Evolutionary conservation across 2,113 vertebrate species (phyloP), one percentile per base, ranked within the genome.

Genomic region (Pluvianellus socialis): DNA sequence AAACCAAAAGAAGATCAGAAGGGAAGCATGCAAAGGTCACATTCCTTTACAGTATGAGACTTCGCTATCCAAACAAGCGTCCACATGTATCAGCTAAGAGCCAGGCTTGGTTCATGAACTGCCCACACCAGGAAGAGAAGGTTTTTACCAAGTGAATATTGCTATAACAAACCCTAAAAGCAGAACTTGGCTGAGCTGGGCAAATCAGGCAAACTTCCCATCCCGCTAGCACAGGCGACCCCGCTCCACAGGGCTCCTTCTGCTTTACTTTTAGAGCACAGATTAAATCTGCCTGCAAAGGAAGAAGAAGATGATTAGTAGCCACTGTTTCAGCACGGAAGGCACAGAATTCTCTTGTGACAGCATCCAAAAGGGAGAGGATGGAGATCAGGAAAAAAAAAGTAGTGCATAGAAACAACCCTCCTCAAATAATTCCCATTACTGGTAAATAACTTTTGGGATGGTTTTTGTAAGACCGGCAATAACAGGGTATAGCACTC

Each of bases 1-100:
- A 92, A 98, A 97, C 17, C 53, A 50, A 77, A 79, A 94, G 59
- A 71, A 47, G 4, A 95, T 18, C 62, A 88, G 66, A 55, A 93
- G 26, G 16, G 19, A 50, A 75, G 24, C 8, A 73, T 2, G 17
- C 3, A n/a, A 56, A 95, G 70, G 58, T 30, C 23, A 33, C 28
- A 4, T 7, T 84, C 52, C 24, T 76, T 73, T 44, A 45, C 19
- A 44, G 22, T 6, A 9, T n/a, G 44, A 13, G 4, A 55, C 16
- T 58, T 77, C 32, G 50, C 28, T 19, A 65, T 9, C 27, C 9
- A 90, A 87, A 50, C 17, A 19, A 88, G 70, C 22, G 33, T 82
- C 81, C 52, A 30, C 22, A 7, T 16, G 3, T 4, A 47, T 3
- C 16, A 71, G 84, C 63, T 81, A 55, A 52, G 47, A 61, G 35